Conservation (phyloP, 2,113 vertebrate species). For the Mugil cephalus region DNA sequence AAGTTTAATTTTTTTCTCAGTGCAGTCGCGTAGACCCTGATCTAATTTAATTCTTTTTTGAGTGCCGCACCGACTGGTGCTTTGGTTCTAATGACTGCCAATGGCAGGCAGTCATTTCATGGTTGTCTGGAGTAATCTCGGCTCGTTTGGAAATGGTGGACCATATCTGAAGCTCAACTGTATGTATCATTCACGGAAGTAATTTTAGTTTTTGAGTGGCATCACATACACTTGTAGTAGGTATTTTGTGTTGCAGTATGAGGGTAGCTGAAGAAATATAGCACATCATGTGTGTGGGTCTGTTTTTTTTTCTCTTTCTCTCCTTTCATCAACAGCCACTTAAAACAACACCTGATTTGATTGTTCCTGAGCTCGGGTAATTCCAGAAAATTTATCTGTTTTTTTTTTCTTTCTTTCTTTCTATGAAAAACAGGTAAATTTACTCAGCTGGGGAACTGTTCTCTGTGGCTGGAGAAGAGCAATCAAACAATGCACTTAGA, state of each 20-base stretch:
- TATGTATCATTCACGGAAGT: neutral
- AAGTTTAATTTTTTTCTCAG: constrained; percentile 22
- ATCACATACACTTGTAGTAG: neutral
- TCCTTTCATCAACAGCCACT: constrained; percentile 15
- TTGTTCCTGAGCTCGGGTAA: constrained; percentile 37
- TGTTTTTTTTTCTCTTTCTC: neutral
- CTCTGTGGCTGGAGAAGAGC: constrained; percentile 12
- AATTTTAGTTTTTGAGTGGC: neutral
- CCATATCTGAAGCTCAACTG: neutral
- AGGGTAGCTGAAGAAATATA: neutral
- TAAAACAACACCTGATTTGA: constrained; percentile 10
- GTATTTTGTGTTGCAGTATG: neutral
- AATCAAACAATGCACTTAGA: constrained; percentile 38
- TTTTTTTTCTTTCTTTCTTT: too few relatives aligned
- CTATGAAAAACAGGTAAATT: too few relatives aligned
- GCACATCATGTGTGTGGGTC: neutral
- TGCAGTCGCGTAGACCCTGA: constrained; percentile 9
- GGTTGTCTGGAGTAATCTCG: fast-evolving
- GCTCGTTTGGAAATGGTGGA: neutral
- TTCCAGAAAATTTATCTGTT: constrained; percentile 65
- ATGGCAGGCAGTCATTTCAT: neutral
- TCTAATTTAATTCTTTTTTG: neutral
- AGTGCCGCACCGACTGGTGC: neutral
- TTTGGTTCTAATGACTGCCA: neutral
- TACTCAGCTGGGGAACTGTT: constrained; percentile 38